Evolutionary conservation across 2,797 vertebrate species (phyloP).

Genomic region (Masticophis lateralis): DNA sequence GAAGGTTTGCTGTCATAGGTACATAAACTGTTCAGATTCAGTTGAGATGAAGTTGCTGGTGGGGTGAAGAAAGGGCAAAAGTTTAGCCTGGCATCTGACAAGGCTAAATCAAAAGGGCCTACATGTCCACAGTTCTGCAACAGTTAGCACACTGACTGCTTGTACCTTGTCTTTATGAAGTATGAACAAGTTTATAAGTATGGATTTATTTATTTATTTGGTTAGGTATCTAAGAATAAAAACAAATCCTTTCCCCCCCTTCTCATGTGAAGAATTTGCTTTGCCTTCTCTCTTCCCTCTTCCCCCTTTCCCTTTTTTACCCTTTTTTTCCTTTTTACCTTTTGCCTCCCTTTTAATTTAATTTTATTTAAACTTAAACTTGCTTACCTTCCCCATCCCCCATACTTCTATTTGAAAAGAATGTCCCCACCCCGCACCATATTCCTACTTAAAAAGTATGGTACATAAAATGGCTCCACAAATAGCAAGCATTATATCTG

Average conservation of each 20-base stretch:
- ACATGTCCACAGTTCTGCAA: constrained; percentile 7
- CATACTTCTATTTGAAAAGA: background rate
- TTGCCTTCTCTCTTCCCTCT: background rate
- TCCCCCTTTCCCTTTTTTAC: background rate
- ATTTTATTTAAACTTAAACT: background rate
- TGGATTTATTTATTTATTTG: background rate
- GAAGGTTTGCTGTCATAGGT: constrained; percentile 10
- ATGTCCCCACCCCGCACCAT: background rate
- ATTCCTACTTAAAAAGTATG: background rate
- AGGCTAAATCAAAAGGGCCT: constrained; percentile 7
- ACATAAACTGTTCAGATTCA: constrained; percentile 7
- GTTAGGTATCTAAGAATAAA: background rate
- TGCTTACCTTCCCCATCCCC: background rate
- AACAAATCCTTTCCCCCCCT: background rate
- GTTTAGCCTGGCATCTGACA: constrained; percentile 23
- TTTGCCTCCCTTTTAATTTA: background rate
- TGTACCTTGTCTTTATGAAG: constrained; percentile 22
- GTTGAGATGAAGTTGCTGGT: background rate
- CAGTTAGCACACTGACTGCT: constrained; percentile 16
- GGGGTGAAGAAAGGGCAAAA: background rate
- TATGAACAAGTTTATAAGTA: background rate
- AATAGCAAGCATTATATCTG: background rate
- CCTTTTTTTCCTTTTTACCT: background rate
- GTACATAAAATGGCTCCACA: background rate
- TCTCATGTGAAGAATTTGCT: background rate